Evolutionary conservation across 2,888 invertebrate species (phyloP), one percentile per base, ranked within the genome.

Genomic region (Sarcophaga rosellei): DNA sequence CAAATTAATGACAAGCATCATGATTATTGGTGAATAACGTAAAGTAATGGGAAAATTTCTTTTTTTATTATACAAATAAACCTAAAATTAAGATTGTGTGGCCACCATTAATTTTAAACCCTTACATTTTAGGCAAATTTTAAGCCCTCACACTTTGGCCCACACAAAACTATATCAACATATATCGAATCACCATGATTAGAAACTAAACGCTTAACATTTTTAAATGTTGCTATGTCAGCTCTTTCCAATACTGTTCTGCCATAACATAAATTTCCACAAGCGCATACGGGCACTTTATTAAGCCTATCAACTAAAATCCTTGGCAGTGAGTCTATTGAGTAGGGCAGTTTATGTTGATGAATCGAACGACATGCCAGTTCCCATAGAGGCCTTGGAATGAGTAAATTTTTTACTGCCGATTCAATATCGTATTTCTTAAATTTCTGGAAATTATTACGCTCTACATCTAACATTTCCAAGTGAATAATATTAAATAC

Each of bases 181-280:
- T 93, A 93, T 63, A 93, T 93, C 70, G 91, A 88, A 81, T 91
- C 92, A 88, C 92, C 92, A 8, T 93, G 90, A 82, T 92, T 93
- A 45, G 92, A 92, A 0, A 91, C 89, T 1, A 93, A 89, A 80
- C 91, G 88, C 69, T 92, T 93, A 21, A 93, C 90, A 83, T 92
- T 91, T 21, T 89, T 89, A 75, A 93, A 90, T 53, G 90, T 91
- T 0, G 92, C 90, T 86, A 91, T 89, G 1, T 89, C 88, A 0
- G 91, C 91, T 11, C 93, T 90, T 69, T 92, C 90, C 47, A 91
- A 81, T 2, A 93, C 88, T 0, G 90, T 69, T 15, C 89, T 88
- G 0, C 90, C 89, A 80, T 90, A 93, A 63, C 92, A 92, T 1
- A 93, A 83, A 62, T 90, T 90, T 3, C 92, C 92, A 57, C 93